These are phyloP conservation scores for Sepioteuthis lessoniana DNA, from an alignment of 2,888 invertebrate species.

Conservation along the genomic window DNA sequence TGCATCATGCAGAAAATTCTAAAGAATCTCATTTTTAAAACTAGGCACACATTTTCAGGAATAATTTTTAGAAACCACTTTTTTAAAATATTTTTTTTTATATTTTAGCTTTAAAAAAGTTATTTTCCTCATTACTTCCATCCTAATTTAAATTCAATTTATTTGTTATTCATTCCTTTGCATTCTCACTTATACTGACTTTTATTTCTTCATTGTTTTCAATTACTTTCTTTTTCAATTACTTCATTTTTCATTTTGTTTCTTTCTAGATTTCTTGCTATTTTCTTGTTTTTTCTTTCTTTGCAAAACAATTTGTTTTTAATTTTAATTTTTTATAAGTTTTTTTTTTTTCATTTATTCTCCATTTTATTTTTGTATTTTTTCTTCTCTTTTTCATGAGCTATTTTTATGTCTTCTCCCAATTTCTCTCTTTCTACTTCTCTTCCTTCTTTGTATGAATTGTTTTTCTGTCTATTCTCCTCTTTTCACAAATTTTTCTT, in stretches of 20 bases:
- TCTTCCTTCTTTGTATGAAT: no score
- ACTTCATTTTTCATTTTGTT: neutral
- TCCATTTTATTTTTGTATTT: neutral
- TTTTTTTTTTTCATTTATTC: neutral
- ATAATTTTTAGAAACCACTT: neutral
- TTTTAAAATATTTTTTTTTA: neutral
- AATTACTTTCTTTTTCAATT: neutral
- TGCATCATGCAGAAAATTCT: slow-evolving; percentile 17
- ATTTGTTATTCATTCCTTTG: neutral
- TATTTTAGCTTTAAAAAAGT: neutral
- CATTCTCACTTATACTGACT: neutral
- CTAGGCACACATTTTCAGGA: slow-evolving; percentile 33
- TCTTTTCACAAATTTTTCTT: neutral
- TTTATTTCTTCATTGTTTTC: neutral
- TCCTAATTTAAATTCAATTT: neutral
- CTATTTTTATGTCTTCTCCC: neutral
- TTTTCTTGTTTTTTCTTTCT: neutral
- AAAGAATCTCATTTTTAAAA: slow-evolving; percentile 18
- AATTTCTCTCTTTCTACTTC: neutral
- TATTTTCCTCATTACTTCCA: neutral
- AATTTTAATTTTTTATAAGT: neutral
- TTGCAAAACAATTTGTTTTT: neutral
- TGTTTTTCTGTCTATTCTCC: neutral
- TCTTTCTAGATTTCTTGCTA: neutral
- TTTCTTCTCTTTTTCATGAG: neutral